Evolutionary conservation across 2,888 invertebrate genomes (phyloP), one percentile per base, ranked within the genome.

Genomic region (Ypsolopha scabrella): DNA sequence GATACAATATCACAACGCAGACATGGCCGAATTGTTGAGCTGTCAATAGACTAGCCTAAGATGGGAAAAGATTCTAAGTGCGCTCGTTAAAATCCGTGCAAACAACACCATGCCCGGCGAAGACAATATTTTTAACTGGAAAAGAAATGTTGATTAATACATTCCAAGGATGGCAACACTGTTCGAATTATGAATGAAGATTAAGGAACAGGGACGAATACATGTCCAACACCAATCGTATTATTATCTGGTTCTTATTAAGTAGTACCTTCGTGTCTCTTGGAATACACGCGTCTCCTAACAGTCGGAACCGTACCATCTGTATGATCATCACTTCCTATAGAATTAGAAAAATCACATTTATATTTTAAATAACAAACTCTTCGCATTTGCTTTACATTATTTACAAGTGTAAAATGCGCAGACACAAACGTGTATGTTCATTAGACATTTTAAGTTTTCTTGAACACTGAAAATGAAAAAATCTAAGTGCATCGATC

Each of bases 181-280:
- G 46, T 11, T 24, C 24, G 7, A 10, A 46, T 11, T 10, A 46
- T 33, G 34, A 35, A 11, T 11, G 14, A 43, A 41, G 14, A 43
- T 13, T 43, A 43, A 8, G 8, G 24, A 13, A 37, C 36, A 13
- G 37, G 37, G 54, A 52, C 52, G 63, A 64, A 67, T 61, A 61
- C 65, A 70, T 63, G 64, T 63, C 73, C 72, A 63, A 64, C 68
- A 72, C 69, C 76, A 63, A 56, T 54, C 55, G 54, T 41, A 41
- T 53, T 51, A 24, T 24, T 24, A 24, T 24, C 2, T 24, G n/a
- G 24, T 24, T 24, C 24, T 24, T 24, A 24, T 24, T 24, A 24
- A 3, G 24, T 24, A 24, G 66, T 85, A 86, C 85, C 85, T 83
- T 80, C 68, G 59, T 81, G 80, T 61, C 83, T 70, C 57, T 78